Conservation (phyloP, 2,797 vertebrate genomes). For the Hydrocynus forskahlii region DNA sequence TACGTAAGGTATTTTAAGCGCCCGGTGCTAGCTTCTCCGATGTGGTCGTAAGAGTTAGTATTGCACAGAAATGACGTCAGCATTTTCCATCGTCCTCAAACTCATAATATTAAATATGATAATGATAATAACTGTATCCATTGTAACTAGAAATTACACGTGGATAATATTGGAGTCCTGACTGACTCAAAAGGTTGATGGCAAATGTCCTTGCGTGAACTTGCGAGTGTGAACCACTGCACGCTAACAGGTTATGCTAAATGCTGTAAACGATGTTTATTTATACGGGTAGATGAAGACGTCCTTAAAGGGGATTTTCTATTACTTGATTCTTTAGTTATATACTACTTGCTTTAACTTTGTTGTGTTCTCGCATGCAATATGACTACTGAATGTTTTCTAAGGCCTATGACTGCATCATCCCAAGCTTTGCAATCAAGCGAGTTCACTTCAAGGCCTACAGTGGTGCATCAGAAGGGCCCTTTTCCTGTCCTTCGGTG, state of each 20-base stretch:
- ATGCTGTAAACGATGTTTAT: neutral
- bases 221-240: neutral
- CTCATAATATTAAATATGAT: slow-evolving; percentile 43
- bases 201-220: slow-evolving; percentile 21
- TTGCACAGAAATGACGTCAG: slow-evolving; percentile 45
- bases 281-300: slow-evolving; percentile 4
- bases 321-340: slow-evolving; percentile 36
- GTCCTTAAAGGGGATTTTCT: slow-evolving; percentile 31
- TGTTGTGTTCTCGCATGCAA: slow-evolving; percentile 53
- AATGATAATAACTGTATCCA: slow-evolving; percentile 41
- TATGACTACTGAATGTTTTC: slow-evolving; percentile 50
- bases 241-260: neutral
- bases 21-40: slow-evolving; percentile 31
- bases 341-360: slow-evolving; percentile 42
- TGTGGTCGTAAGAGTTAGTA: slow-evolving; percentile 45
- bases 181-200: neutral
- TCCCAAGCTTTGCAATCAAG: slow-evolving; percentile 48
- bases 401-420: slow-evolving; percentile 43
- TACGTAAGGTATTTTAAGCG: neutral
- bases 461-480: slow-evolving; percentile 37
- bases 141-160: slow-evolving; percentile 1
- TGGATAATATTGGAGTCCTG: slow-evolving; percentile 13
- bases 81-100: slow-evolving; percentile 18
- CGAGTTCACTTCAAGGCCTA: slow-evolving; percentile 46
- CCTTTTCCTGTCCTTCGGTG: slow-evolving; percentile 29